Percentiles rank a stretch among this genome's conserved stretches.
Conservation (phyloP, 1,140 invertebrate species). For the Drosophila rhopaloa region DNA sequence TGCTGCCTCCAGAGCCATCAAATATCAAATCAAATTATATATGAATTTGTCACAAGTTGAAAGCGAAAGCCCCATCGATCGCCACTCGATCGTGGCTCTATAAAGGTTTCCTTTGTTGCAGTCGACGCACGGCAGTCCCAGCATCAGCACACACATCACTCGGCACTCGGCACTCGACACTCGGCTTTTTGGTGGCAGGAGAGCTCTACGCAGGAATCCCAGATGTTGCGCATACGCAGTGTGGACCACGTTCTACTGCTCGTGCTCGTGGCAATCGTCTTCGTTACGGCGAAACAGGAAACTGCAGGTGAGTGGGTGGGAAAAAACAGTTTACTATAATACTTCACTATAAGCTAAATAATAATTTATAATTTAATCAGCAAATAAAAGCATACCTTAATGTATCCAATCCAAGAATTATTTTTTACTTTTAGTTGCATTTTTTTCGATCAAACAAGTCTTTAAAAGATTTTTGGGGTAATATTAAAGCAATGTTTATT, state of each 20-base stretch:
- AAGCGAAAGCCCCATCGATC: constrained; percentile 41
- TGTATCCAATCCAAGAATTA: too few species aligned
- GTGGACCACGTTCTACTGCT: constrained; percentile 1
- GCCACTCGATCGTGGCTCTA: constrained; percentile 27
- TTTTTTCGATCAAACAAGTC: too few species aligned
- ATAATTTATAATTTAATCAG: too few species aligned
- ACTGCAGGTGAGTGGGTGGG: constrained; percentile 12
- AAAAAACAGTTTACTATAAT: neutral
- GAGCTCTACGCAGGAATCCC: neutral
- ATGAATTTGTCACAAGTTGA: constrained; percentile 47
- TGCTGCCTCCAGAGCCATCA: constrained; percentile 38
- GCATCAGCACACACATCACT: constrained; percentile 29
- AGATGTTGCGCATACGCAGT: constrained; percentile 42
- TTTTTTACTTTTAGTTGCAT: too few species aligned
- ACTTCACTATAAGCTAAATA: too few species aligned
- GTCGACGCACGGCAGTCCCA: constrained; percentile 27
- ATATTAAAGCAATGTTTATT: too few species aligned
- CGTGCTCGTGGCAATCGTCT: neutral
- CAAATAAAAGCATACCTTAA: too few species aligned
- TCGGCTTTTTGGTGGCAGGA: neutral
- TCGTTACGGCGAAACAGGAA: constrained; percentile 22
- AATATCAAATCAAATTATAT: constrained; percentile 51
- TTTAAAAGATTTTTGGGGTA: too few species aligned
- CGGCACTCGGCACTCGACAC: neutral
- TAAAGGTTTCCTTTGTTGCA: constrained; percentile 49